Conservation (phyloP, 2,797 vertebrate genomes). For the Spinibarbus caldwelli region DNA sequence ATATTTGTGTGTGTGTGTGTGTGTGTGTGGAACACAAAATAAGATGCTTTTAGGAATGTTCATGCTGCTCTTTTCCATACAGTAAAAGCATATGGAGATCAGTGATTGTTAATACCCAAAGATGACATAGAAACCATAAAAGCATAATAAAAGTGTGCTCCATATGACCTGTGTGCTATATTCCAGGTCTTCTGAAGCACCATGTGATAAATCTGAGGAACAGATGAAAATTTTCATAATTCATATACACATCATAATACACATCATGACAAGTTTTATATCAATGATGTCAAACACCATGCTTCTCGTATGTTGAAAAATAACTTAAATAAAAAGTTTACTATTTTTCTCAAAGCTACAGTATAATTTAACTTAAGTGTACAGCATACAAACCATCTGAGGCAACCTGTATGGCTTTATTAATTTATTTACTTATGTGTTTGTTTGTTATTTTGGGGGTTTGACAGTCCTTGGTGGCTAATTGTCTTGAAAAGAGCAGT, state of each 20-base stretch:
- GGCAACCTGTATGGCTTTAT: not conserved
- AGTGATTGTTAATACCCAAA: not conserved
- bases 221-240: not conserved
- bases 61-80: slow-evolving; percentile 7
- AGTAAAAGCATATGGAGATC: not conserved
- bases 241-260: no score
- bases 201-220: not conserved
- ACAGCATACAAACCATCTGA: not conserved
- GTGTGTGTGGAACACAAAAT: no score
- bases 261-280: no score
- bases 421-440: not conserved
- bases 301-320: no score
- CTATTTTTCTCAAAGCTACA: not conserved
- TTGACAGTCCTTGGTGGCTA: not conserved
- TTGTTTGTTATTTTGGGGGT: not conserved
- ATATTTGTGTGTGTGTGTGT: no score
- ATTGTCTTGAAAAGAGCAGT: not conserved
- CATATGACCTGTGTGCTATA: not conserved
- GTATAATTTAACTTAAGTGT: not conserved
- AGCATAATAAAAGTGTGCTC: not conserved
- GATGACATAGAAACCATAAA: not conserved
- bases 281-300: no score
- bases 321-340: no score
- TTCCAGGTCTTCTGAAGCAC: not conserved
- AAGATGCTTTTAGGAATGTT: not conserved